Percentiles rank a stretch among this genome's conserved stretches.
phyloP scores from a whole-genome alignment of 37 sponge, comb jelly and placozoan genomes.

The Geodia barretti region DNA sequence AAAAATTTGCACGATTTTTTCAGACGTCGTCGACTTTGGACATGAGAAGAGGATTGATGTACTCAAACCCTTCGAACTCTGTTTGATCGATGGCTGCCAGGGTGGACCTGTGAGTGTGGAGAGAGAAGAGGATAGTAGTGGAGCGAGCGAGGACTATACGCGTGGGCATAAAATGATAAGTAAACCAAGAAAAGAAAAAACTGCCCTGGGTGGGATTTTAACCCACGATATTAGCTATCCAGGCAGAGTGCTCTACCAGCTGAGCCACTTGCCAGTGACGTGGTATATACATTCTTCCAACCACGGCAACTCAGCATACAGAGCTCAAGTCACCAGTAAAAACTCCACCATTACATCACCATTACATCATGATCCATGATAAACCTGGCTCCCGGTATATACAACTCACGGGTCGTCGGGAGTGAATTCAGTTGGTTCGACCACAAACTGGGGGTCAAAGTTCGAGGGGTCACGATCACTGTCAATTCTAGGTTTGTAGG shows the following conservation, averaged over 20 bases:
- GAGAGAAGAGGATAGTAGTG: not conserved
- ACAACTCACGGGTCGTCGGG: slow-evolving; percentile 87
- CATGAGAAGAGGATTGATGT: slow-evolving; percentile 95
- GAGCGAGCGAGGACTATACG: not conserved
- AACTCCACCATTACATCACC: too few species aligned
- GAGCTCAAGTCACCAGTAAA: too few species aligned
- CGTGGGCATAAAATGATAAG: not conserved
- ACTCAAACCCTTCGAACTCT: slow-evolving; percentile 98
- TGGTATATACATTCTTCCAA: too few species aligned
- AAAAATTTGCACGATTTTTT: too few species aligned
- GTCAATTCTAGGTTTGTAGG: slow-evolving; percentile 90
- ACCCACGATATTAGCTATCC: too few species aligned
- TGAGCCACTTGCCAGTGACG: too few species aligned
- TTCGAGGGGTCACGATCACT: slow-evolving; percentile 85
- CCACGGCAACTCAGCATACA: too few species aligned
- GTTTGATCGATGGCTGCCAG: slow-evolving; percentile 86
- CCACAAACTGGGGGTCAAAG: slow-evolving; percentile 94
- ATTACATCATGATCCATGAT: not conserved
- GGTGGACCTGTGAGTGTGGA: slow-evolving; percentile 45
- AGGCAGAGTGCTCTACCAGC: too few species aligned
- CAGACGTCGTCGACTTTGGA: slow-evolving; percentile 90
- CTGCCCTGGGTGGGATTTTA: too few species aligned
- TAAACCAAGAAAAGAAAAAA: not conserved
- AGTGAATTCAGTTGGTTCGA: slow-evolving; percentile 87
- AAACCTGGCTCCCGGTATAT: too few species aligned